Conservation (phyloP, 2,888 invertebrate genomes). For the Pristionchus exspectatus region DNA sequence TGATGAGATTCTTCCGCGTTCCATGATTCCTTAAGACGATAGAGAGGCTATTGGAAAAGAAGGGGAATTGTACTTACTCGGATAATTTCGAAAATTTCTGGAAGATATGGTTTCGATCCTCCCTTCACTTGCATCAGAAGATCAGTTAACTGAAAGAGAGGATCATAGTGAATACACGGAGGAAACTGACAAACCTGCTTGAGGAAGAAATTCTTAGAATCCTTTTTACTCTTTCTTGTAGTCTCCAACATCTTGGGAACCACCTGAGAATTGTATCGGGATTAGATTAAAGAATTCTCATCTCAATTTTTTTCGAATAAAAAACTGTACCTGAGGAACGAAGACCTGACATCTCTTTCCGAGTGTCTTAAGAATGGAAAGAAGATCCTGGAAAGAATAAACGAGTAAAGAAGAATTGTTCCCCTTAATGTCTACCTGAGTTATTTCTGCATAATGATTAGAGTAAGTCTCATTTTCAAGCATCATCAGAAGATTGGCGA, state of each 20-base stretch:
- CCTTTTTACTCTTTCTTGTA: constrained; percentile 66
- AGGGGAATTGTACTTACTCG: constrained; percentile 81
- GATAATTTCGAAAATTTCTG: constrained; percentile 93
- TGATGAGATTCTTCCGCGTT: constrained; percentile 62
- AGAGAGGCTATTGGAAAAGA: neutral
- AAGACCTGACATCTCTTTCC: constrained; percentile 84
- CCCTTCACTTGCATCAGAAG: constrained; percentile 96
- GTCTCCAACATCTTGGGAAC: constrained; percentile 73
- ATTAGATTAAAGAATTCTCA: neutral
- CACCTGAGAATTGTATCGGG: constrained; percentile 57
- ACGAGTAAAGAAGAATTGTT: neutral
- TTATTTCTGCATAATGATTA: constrained; percentile 59
- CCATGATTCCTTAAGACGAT: constrained; percentile 71
- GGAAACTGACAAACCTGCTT: constrained; percentile 81
- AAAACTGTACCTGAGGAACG: neutral
- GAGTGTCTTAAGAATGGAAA: constrained; percentile 95
- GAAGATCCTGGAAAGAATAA: constrained; percentile 85
- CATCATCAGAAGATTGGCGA: constrained; percentile 95
- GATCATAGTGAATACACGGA: neutral
- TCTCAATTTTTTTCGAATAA: neutral
- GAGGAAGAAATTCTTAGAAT: constrained; percentile 86
- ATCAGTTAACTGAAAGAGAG: constrained; percentile 87
- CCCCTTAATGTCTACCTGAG: constrained; percentile 42
- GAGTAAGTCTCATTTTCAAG: constrained; percentile 81
- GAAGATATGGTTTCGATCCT: constrained; percentile 95